phyloP scores from a whole-genome alignment of 2,113 vertebrate species.

The Rhinolophus sinicus region DNA sequence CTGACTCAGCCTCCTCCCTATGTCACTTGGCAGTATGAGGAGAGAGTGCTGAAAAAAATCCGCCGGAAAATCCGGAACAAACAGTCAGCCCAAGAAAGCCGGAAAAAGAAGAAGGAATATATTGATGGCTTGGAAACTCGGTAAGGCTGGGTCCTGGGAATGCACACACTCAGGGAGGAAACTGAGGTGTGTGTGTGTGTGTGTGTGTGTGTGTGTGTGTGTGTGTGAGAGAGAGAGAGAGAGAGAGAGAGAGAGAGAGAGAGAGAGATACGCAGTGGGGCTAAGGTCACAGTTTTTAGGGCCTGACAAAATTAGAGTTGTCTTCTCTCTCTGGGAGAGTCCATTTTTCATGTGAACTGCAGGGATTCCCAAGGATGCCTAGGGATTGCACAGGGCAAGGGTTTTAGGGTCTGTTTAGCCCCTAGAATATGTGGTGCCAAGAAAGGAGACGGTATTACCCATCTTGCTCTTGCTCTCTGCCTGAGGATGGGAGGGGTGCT shows the following conservation, averaged over 20 bases:
- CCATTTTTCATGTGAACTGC: neutral
- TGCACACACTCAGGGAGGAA: accelerated
- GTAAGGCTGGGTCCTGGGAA: slow-evolving; percentile 73
- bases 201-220: too few species aligned
- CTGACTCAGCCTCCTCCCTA: accelerated
- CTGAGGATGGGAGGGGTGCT: neutral
- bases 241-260: too few species aligned
- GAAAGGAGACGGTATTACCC: neutral
- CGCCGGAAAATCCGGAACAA: slow-evolving; percentile 97
- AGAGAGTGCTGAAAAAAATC: slow-evolving; percentile 96
- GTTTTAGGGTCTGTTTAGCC: neutral
- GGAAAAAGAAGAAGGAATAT: slow-evolving; percentile 96
- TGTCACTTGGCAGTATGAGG: slow-evolving; percentile 88
- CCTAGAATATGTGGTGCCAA: neutral
- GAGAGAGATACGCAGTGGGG: neutral
- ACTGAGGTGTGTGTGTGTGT: neutral
- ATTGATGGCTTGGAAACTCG: slow-evolving; percentile 93
- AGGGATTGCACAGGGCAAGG: neutral
- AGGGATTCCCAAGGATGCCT: neutral
- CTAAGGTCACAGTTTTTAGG: neutral
- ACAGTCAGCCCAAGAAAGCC: slow-evolving; percentile 95
- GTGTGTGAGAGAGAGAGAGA: too few species aligned
- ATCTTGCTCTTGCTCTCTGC: neutral
- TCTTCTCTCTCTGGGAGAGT: neutral
- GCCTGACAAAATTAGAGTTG: neutral